Percentiles rank a stretch among this genome's conserved stretches.
These are phyloP conservation scores for Actias luna DNA, from an alignment of 2,888 invertebrate genomes.

Conservation along the genomic window DNA sequence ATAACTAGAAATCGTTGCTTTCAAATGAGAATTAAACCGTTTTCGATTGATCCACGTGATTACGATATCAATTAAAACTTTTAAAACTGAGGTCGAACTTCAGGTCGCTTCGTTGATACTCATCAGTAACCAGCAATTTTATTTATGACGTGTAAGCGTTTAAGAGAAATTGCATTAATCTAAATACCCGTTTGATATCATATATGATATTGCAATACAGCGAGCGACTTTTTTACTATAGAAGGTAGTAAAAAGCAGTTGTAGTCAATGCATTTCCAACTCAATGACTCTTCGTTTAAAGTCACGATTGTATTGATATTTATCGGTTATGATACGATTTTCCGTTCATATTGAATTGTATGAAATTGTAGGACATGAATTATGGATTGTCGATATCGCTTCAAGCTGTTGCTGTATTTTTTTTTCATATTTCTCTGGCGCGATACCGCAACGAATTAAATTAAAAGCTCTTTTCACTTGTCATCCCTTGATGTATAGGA, in stretches of 20 bases:
- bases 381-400: conserved; percentile 82
- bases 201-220: conserved; percentile 79
- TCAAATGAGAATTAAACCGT: conserved; percentile 9
- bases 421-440: conserved; percentile 72
- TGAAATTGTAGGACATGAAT: conserved; percentile 82
- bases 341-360: conserved; percentile 58
- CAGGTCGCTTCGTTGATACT: conserved; percentile 47
- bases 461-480: conserved; percentile 82
- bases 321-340: conserved; percentile 44
- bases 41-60: conserved; percentile 21
- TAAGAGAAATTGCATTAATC: conserved; percentile 82
- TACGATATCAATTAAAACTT: conserved; percentile 62
- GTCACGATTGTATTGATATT: conserved; percentile 50
- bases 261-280: conserved; percentile 41
- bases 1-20: background rate
- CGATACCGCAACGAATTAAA: conserved; percentile 81
- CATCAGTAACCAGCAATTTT: conserved; percentile 75
- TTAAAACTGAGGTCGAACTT: conserved; percentile 58
- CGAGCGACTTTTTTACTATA: conserved; percentile 46
- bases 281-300: conserved; percentile 43
- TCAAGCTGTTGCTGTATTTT: conserved; percentile 79
- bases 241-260: conserved; percentile 43
- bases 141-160: conserved; percentile 81
- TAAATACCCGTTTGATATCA: conserved; percentile 80
- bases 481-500: conserved; percentile 79